Conservation (phyloP, 2,888 invertebrate species). For the Xanthia togata region DNA sequence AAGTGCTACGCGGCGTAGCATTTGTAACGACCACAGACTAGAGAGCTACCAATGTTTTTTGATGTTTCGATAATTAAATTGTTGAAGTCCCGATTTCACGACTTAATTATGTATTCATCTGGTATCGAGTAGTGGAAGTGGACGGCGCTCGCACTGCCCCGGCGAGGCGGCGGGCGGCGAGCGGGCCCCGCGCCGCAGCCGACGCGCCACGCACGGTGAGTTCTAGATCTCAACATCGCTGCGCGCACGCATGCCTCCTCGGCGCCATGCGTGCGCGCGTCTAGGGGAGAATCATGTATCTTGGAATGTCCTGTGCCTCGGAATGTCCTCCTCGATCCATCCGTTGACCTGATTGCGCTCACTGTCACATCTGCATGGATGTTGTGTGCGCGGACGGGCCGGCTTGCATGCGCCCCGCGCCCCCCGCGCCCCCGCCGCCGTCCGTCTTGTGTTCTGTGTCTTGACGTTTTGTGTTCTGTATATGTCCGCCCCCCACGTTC, state of each 20-base stretch:
- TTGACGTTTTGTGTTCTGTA: constrained; percentile 89
- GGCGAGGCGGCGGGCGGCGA: constrained; percentile 56
- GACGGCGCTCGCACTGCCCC: constrained; percentile 65
- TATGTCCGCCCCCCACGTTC: constrained; percentile 81
- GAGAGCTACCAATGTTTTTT: constrained; percentile 33
- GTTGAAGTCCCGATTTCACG: constrained; percentile 66
- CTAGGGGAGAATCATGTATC: constrained; percentile 91
- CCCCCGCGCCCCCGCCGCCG: constrained; percentile 80
- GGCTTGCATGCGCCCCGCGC: constrained; percentile 86
- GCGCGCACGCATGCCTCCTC: constrained; percentile 81
- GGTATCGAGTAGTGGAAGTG: constrained; percentile 81
- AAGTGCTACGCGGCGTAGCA: constrained; percentile 58
- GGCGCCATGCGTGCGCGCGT: constrained; percentile 84
- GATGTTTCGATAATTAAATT: constrained; percentile 60
- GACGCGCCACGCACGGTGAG: constrained; percentile 84
- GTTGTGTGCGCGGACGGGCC: constrained; percentile 83
- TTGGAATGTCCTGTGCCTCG: constrained; percentile 91
- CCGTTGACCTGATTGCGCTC: constrained; percentile 86
- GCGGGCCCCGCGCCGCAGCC: constrained; percentile 68
- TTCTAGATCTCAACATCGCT: constrained; percentile 91
- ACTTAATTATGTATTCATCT: constrained; percentile 73
- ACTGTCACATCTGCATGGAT: constrained; percentile 88
- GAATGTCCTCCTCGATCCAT: constrained; percentile 90
- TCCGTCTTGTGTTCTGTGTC: constrained; percentile 89
- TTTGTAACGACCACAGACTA: constrained; percentile 29